phyloP scores from a whole-genome alignment of 2,888 invertebrate species.

The Watsonalla binaria region DNA sequence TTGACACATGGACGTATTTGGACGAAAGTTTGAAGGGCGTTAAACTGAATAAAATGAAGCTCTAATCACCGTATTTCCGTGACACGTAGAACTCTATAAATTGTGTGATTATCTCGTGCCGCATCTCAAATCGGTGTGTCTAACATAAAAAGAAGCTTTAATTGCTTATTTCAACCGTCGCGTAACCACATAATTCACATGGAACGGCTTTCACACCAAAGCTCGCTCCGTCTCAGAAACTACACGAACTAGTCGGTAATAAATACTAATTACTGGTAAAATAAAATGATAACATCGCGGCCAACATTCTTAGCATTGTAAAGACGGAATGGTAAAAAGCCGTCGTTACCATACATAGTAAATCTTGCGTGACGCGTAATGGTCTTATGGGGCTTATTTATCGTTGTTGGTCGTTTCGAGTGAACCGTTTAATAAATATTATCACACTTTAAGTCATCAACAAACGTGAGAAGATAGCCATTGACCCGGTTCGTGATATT shows the following conservation, averaged over 20 bases:
- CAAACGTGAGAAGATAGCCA: constrained; percentile 77
- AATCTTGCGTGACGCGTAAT: constrained; percentile 74
- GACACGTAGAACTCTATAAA: constrained; percentile 55
- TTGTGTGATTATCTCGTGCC: constrained; percentile 54
- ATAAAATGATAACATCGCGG: constrained; percentile 69
- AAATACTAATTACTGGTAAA: constrained; percentile 77
- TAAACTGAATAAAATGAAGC: neutral
- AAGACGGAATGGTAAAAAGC: constrained; percentile 45
- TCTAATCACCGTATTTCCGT: constrained; percentile 26
- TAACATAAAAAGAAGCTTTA: constrained; percentile 63
- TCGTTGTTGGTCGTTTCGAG: constrained; percentile 62
- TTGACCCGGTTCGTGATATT: constrained; percentile 76
- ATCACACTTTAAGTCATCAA: constrained; percentile 74
- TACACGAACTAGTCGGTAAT: constrained; percentile 55
- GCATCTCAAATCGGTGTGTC: constrained; percentile 55
- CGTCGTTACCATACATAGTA: constrained; percentile 64
- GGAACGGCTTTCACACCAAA: constrained; percentile 61
- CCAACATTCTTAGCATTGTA: constrained; percentile 60
- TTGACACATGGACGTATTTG: constrained; percentile 1
- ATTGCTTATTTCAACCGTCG: constrained; percentile 68
- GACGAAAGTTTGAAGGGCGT: neutral
- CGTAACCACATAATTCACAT: constrained; percentile 63
- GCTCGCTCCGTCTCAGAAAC: constrained; percentile 39
- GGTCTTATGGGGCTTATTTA: constrained; percentile 70
- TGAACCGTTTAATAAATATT: constrained; percentile 77